These are phyloP conservation scores for Dryobotodes eremita DNA, from an alignment of 2,888 invertebrate genomes.

Conservation along the genomic window DNA sequence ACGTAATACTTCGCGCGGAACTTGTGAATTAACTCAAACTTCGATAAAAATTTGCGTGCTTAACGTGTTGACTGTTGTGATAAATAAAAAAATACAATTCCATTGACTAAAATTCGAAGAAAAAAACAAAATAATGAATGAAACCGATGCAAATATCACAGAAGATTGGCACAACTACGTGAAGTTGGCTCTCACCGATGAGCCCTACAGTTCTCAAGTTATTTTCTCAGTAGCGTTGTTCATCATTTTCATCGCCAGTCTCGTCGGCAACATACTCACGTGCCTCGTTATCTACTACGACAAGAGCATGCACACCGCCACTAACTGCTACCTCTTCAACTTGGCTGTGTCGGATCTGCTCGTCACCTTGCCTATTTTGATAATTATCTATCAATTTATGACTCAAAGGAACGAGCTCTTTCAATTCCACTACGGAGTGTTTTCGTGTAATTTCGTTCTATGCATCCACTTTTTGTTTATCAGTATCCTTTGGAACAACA, in stretches of 20 bases:
- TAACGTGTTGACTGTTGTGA: constrained; percentile 7
- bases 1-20: constrained; percentile 28
- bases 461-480: constrained; percentile 64
- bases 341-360: constrained; percentile 84
- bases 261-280: constrained; percentile 83
- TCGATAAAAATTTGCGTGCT: constrained; percentile 4
- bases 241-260: constrained; percentile 57
- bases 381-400: constrained; percentile 69
- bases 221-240: constrained; percentile 58
- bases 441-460: constrained; percentile 62
- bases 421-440: constrained; percentile 42
- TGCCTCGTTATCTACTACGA: constrained; percentile 84
- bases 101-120: background rate
- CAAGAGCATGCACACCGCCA: constrained; percentile 83
- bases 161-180: constrained; percentile 60
- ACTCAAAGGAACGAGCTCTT: constrained; percentile 45
- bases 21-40: constrained; percentile 30
- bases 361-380: constrained; percentile 77
- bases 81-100: constrained; percentile 7
- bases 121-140: constrained; percentile 41
- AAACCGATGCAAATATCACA: constrained; percentile 32
- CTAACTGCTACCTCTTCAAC: constrained; percentile 84
- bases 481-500: constrained; percentile 65
- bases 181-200: constrained; percentile 50
- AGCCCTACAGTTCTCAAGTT: constrained; percentile 49